Conservation (phyloP, 2,113 vertebrate species). For the Macroglossus sobrinus region DNA sequence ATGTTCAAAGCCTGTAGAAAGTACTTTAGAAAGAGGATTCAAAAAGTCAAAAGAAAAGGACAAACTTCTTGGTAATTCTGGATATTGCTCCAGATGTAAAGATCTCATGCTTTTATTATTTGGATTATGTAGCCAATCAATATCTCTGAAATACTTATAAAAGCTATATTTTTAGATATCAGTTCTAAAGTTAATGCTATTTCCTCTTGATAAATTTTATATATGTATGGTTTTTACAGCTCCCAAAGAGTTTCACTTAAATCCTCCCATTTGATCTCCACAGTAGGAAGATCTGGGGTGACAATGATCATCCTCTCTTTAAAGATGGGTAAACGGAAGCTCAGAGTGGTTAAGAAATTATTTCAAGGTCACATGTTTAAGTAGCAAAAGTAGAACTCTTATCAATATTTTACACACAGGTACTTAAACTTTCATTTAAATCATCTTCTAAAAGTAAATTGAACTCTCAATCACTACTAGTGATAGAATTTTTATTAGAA, state of each 20-base stretch:
- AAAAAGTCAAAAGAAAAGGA: background rate
- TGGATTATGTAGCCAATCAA: background rate
- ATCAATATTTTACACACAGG: background rate
- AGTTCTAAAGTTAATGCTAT: background rate
- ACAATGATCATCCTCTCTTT: background rate
- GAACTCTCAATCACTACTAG: background rate
- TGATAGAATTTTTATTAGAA: background rate
- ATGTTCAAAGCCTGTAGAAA: background rate
- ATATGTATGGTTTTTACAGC: background rate
- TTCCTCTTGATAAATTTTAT: background rate
- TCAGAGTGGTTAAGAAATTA: background rate
- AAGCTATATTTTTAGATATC: background rate
- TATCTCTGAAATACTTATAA: background rate
- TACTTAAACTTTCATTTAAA: slow-evolving; percentile 28
- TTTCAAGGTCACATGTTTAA: background rate
- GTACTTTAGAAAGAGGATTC: background rate
- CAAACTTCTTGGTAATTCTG: background rate
- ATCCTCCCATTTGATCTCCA: background rate
- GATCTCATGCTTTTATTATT: background rate
- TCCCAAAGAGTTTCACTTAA: background rate
- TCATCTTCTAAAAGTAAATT: background rate
- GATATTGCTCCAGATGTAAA: background rate
- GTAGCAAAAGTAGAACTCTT: background rate
- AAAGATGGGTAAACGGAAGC: background rate
- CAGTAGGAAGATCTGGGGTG: background rate